Base-by-base conservation (phyloP, 2,797 vertebrate genomes). In the Etheostoma nigrum region DNA sequence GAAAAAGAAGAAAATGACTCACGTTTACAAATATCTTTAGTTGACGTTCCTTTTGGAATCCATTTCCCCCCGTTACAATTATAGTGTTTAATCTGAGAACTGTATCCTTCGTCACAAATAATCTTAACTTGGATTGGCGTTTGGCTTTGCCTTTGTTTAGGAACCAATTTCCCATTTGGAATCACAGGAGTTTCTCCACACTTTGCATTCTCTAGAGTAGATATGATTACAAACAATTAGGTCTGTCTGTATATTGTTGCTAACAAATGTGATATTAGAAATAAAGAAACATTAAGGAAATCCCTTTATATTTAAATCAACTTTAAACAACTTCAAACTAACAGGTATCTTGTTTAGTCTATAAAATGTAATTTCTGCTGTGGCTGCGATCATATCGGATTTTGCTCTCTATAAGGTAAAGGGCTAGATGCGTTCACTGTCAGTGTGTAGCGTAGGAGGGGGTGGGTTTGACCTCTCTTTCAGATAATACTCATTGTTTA, bases 131-230 rank as follows among this genome's bases (percentile, higher is more conserved):
- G 1, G 12, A 15, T 14, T 11, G 10, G 10, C 9, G 0, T 5
- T 1, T 18, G 0, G 2, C 0, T 1, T 1, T 67, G 0, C 1
- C 0, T 0, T 27, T 0, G 2, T 1, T 0, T 0, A 51, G 0
- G 0, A 0, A 0, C 1, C 7, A 15, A 2, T 19, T 14, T 0
- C 0, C 65, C 71, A 53, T 92, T 58, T 8, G 45, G 53, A 79
- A 91, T 82, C 1, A 0, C 21, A 53, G 90, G 93, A 63, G 47
- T 1, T 44, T 64, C 2, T 33, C 77, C 81, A 86, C 94, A 94
- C 0, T 0, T 0, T 0, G 0, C 18, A 0, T 76, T 0, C 5
- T 0, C 94, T 94, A 64, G 1, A 67, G 42, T 6, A 3, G 47
- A 72, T 1, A 67, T 0, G 0, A 62, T 52, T 2, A 54, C 1